phyloP scores from a whole-genome alignment of 64 coral and sea anemone species.

The Pachyseris speciosa region DNA sequence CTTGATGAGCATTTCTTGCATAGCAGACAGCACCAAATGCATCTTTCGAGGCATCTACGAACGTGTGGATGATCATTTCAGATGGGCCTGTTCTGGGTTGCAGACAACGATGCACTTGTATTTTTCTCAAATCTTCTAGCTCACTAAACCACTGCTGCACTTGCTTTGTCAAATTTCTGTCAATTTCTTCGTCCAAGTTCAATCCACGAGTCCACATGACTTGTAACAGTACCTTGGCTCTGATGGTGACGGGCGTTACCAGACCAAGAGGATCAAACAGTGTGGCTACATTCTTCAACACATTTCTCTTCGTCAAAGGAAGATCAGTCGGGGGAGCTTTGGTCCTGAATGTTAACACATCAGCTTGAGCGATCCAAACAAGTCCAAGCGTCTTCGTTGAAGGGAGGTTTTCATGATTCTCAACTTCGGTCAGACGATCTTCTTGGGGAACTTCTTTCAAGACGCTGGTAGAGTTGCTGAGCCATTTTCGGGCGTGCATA shows the following conservation, averaged over 20 bases:
- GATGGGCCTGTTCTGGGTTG: slow-evolving; percentile 19
- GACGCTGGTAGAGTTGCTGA: slow-evolving; percentile 67
- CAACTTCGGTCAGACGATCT: slow-evolving; percentile 57
- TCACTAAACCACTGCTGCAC: slow-evolving; percentile 60
- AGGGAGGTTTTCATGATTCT: slow-evolving; percentile 61
- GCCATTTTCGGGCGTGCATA: slow-evolving; percentile 78
- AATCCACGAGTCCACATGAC: slow-evolving; percentile 65
- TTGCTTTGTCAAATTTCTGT: slow-evolving; percentile 29
- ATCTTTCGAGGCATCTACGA: slow-evolving; percentile 36
- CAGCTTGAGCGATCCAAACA: slow-evolving; percentile 62
- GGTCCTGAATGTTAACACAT: slow-evolving; percentile 69
- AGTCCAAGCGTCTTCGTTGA: slow-evolving; percentile 78
- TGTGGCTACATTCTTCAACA: slow-evolving; percentile 52
- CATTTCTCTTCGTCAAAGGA: slow-evolving; percentile 47
- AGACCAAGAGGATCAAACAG: slow-evolving; percentile 56
- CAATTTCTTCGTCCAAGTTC: slow-evolving; percentile 56
- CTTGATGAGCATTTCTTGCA: slow-evolving; percentile 35
- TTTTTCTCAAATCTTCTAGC: slow-evolving; percentile 19
- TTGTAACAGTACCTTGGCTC: slow-evolving; percentile 70
- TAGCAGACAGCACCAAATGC: slow-evolving; percentile 65
- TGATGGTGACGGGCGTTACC: slow-evolving; percentile 6
- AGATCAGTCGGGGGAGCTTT: slow-evolving; percentile 4
- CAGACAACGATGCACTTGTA: slow-evolving; percentile 70
- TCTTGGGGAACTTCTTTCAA: slow-evolving; percentile 56
- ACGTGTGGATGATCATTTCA: slow-evolving; percentile 55